Conservation (phyloP, 2,888 invertebrate genomes). For the Oscheius myriophilus region DNA sequence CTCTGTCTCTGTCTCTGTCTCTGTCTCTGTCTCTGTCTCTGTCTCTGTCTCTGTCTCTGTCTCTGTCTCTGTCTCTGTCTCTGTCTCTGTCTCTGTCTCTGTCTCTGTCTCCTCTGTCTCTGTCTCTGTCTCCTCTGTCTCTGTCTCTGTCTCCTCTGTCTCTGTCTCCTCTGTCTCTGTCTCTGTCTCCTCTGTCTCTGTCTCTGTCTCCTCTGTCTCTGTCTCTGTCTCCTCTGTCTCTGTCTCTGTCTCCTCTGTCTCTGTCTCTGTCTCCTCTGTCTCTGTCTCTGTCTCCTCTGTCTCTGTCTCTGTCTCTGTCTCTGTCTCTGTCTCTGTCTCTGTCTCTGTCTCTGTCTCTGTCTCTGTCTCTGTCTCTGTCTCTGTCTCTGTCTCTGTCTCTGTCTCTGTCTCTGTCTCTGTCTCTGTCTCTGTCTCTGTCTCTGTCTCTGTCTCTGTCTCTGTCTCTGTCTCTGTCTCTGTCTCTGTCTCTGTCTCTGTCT, state of each 20-base stretch:
- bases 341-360: slow-evolving; percentile 35
- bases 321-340: slow-evolving; percentile 35
- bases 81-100: slow-evolving; percentile 35
- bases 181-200: slow-evolving; percentile 36
- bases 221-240: slow-evolving; percentile 36
- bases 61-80: slow-evolving; percentile 35
- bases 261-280: slow-evolving; percentile 35
- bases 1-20: slow-evolving; percentile 34
- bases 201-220: slow-evolving; percentile 36
- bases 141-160: slow-evolving; percentile 34
- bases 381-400: slow-evolving; percentile 36
- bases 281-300: slow-evolving; percentile 35
- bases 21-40: slow-evolving; percentile 36
- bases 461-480: slow-evolving; percentile 35
- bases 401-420: slow-evolving; percentile 34
- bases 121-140: slow-evolving; percentile 35
- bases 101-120: slow-evolving; percentile 36
- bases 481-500: slow-evolving; percentile 34
- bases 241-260: slow-evolving; percentile 36
- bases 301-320: slow-evolving; percentile 34
- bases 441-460: slow-evolving; percentile 35
- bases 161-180: slow-evolving; percentile 35
- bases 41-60: slow-evolving; percentile 34
- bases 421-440: slow-evolving; percentile 35
- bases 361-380: slow-evolving; percentile 34